Base-by-base conservation (phyloP, 2,888 invertebrate species). In the Apodemia hepburni region DNA sequence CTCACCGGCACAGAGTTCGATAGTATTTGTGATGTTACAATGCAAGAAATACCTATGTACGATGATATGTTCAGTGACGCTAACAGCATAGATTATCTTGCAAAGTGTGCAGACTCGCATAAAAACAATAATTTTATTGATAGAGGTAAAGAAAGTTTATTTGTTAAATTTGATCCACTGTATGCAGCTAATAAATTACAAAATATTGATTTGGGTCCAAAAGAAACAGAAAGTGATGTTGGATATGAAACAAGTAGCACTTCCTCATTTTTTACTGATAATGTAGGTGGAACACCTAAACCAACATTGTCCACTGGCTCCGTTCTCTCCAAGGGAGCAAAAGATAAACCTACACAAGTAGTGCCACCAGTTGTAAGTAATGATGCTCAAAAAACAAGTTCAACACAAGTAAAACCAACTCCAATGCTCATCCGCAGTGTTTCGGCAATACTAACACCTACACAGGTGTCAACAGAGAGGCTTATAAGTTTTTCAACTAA, bases 101-200 rank as follows among this genome's bases (percentile, higher is more conserved):
- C 92, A 47, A 87, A 87, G 67, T 92, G 91, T 70, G 81, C 87
- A 5, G 82, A 87, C 74, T 82, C 90, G 6, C 81, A 84, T 72
- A 74, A 80, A 22, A 80, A 84, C 64, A 76, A 78, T 45, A 84
- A 72, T 60, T 71, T 76, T 42, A 75, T 86, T 65, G 89, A 89
- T 71, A 78, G 84, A 64, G 79, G 87, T 65, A 93, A 94, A 65
- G 93, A 95, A 75, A 95, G 95, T 62, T 85, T 95, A 59, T 95
- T 94, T 81, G 93, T 94, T 11, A 95, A 93, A 70, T 94, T 94
- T 72, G 94, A 94, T 75, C 94, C 94, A 3, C 72, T 94, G 33
- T 89, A 88, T 73, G 81, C 89, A 9, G 22, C 12, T 27, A 75
- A 75, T 58, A 76, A 79, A 58, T 68, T 74, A 58, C 73, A 73